A percentile compares a stretch with the other conserved stretches of the same genome.
phyloP scores from a whole-genome alignment of 2,113 vertebrate genomes.

The Podarcis cretensis region DNA sequence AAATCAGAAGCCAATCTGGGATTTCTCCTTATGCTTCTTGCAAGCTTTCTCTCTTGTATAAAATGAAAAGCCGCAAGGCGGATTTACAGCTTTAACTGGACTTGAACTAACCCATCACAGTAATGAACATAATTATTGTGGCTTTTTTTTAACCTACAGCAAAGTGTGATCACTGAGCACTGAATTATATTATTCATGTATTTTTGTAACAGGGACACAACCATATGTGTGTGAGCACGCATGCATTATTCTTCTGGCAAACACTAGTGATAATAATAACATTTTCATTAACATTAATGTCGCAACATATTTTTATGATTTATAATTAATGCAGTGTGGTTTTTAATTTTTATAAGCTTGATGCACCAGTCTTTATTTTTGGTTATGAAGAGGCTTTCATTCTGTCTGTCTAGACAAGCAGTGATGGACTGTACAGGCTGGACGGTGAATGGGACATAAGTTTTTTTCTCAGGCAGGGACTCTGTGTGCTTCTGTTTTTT shows the following conservation, averaged over 20 bases:
- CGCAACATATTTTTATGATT: not conserved
- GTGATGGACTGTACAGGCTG: not conserved
- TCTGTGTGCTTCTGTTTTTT: slow-evolving; percentile 13
- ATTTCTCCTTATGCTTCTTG: slow-evolving; percentile 41
- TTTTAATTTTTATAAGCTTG: not conserved
- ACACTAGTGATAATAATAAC: not conserved
- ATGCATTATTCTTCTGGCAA: not conserved
- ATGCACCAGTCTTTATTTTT: not conserved
- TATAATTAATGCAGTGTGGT: not conserved
- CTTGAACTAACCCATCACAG: not conserved
- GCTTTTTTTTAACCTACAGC: slow-evolving; percentile 31
- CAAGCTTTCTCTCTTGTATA: slow-evolving; percentile 25
- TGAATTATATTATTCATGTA: slow-evolving; percentile 27
- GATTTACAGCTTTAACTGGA: slow-evolving; percentile 39
- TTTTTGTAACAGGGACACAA: slow-evolving; percentile 22
- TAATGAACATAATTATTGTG: slow-evolving; percentile 46
- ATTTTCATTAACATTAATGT: slow-evolving; percentile 22
- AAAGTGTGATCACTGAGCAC: slow-evolving; percentile 27
- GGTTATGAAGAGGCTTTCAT: not conserved
- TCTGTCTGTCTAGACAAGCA: not conserved
- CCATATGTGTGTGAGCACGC: not conserved
- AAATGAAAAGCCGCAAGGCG: slow-evolving; percentile 28
- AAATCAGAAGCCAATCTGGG: slow-evolving; percentile 13
- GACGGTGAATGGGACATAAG: slow-evolving; percentile 8
- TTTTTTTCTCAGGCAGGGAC: not conserved